Evolutionary conservation across 1,140 invertebrate species (phyloP).

Genomic region (Brachystomella parvula): DNA sequence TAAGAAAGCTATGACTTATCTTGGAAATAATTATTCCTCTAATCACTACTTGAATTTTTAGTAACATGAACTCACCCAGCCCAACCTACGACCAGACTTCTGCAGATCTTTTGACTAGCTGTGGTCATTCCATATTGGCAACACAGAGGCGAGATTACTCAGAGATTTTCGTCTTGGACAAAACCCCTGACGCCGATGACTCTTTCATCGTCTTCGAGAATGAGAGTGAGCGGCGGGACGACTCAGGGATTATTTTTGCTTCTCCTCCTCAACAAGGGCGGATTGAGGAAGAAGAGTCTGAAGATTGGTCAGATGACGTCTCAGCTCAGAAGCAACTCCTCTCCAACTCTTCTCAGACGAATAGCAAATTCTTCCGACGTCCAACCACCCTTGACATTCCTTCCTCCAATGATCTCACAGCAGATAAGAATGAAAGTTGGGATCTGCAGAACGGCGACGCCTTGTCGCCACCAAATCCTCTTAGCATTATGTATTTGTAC

Average conservation of each 20-base stretch:
- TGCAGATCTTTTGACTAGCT: constrained; percentile 32
- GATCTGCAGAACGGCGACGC: background rate
- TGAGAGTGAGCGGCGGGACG: constrained; percentile 18
- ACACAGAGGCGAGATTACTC: constrained; percentile 18
- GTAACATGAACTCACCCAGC: constrained; percentile 33
- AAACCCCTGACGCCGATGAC: constrained; percentile 41
- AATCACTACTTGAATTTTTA: background rate
- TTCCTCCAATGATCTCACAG: background rate
- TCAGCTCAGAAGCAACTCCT: background rate
- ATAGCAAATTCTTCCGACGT: constrained; percentile 25
- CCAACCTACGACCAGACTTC: constrained; percentile 41
- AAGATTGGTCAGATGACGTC: background rate
- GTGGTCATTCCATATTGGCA: background rate
- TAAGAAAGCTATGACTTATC: background rate
- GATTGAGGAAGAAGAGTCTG: background rate
- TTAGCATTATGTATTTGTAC: constrained; percentile 4
- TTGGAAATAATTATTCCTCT: background rate
- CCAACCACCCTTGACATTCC: constrained; percentile 25
- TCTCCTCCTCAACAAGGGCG: background rate
- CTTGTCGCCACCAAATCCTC: background rate
- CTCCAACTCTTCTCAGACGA: background rate
- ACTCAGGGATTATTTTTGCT: background rate
- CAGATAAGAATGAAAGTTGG: background rate
- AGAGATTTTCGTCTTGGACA: constrained; percentile 22
- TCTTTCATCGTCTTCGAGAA: constrained; percentile 55